Conservation (phyloP, 2,888 invertebrate genomes). For the Pasiphila rectangulata region DNA sequence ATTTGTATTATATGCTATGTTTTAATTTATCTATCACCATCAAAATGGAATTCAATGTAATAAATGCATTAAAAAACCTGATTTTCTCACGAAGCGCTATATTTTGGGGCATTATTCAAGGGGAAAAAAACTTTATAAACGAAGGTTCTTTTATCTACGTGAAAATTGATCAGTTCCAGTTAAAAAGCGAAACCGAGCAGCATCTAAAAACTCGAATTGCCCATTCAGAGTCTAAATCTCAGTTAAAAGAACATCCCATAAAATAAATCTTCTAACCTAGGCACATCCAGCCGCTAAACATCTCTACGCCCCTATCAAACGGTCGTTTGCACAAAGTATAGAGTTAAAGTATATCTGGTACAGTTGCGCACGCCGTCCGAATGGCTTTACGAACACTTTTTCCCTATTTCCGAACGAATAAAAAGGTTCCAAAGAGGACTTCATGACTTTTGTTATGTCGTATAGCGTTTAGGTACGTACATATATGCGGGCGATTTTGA, state of each 20-base stretch:
- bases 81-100: no score
- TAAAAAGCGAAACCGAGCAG: background rate
- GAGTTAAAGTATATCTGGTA: constrained; percentile 67
- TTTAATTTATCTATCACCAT: no score
- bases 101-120: no score
- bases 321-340: constrained; percentile 76
- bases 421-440: constrained; percentile 71
- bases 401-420: constrained; percentile 73
- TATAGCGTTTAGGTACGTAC: constrained; percentile 54
- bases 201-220: background rate
- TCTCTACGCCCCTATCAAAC: constrained; percentile 65
- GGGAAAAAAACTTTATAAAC: no score
- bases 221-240: constrained; percentile 10
- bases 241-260: constrained; percentile 13
- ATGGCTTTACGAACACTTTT: constrained; percentile 73
- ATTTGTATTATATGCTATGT: no score
- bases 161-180: no score
- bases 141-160: no score
- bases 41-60: no score
- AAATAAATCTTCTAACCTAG: constrained; percentile 27
- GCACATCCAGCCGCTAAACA: constrained; percentile 44
- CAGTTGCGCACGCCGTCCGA: constrained; percentile 60
- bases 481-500: constrained; percentile 30
- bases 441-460: constrained; percentile 73
- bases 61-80: no score